Base-by-base conservation (phyloP, 2,797 vertebrate genomes). In the Aldrovandia affinis region DNA sequence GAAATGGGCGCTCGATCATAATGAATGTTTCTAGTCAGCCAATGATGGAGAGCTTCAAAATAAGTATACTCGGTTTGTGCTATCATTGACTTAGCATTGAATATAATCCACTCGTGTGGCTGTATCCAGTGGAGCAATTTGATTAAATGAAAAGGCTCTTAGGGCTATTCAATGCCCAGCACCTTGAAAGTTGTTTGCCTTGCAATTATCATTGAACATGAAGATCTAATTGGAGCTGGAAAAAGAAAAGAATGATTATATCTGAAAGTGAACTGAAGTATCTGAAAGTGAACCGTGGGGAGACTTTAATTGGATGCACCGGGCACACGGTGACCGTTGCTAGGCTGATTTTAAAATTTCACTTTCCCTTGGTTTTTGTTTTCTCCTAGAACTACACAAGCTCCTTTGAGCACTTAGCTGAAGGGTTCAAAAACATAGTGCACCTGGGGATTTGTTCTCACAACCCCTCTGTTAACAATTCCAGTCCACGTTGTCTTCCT, bases 131-230 rank as follows among this genome's bases (percentile, higher is more conserved):
- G 20, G 12, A 70, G 33, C 65, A 70, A 20, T 75, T 75, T 44
- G 18, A 75, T 75, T 75, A 44, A 70, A 44, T 44, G 44, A 42
- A 75, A 75, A 39, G 2, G 39, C 70, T 33, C 70, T 25, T 25
- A 9, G 70, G 70, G 36, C 20, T 44, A 42, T 44, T 70, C 65
- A 39, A 15, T 70, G 65, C 33, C 33, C 65, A 18, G 65, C 36
- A 30, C 61, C 33, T 70, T 70, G 33, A 39, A 70, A 70, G 30
- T 70, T 70, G 30, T 70, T 75, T 75, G 70, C 70, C 39, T 75
- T 75, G 70, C 70, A 75, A n/a, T 44, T 14, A 25, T 44, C 22
- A 75, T 70, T 70, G 65, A 30, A 70, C 65, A 36, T 12, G 65
- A 70, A 70, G 36, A 70, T 15, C 65, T 70, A 70, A 39, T 39